These are phyloP conservation scores for Syngnathus acus DNA, from an alignment of 2,797 vertebrate species.

Conservation along the genomic window DNA sequence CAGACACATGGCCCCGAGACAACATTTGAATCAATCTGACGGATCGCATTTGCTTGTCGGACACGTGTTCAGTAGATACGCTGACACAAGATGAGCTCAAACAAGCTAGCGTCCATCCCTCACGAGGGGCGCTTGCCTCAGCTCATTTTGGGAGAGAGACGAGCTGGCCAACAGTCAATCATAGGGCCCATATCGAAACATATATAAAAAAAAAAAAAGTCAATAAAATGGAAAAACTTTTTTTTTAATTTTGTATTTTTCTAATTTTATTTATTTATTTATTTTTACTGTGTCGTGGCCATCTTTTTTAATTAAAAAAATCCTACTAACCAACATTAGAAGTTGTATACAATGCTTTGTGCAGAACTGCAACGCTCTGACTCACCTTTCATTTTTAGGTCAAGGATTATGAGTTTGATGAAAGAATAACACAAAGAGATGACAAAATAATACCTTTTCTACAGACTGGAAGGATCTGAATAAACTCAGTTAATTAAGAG, in stretches of 20 bases:
- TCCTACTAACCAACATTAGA: too few relatives aligned
- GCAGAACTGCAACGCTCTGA: too few relatives aligned
- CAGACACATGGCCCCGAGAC: slow-evolving; percentile 36
- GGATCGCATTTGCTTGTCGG: slow-evolving; percentile 17
- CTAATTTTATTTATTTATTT: too few relatives aligned
- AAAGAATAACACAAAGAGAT: not conserved
- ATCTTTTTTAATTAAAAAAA: too few relatives aligned
- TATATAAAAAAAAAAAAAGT: too few relatives aligned
- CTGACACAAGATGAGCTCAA: slow-evolving; percentile 14
- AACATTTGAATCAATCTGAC: slow-evolving; percentile 44
- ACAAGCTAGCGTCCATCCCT: not conserved
- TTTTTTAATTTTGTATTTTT: too few relatives aligned
- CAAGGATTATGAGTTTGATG: not conserved
- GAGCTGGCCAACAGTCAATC: not conserved
- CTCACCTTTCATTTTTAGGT: not conserved
- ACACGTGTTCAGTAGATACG: slow-evolving; percentile 39
- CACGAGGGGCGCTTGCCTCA: not conserved
- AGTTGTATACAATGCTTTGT: too few relatives aligned
- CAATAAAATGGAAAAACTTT: too few relatives aligned
- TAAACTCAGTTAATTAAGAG: not conserved
- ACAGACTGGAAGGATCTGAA: not conserved
- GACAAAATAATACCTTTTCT: not conserved
- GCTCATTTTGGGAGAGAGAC: not conserved
- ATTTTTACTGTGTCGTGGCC: too few relatives aligned
- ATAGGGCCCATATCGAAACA: not conserved